A percentile compares a stretch with the other conserved stretches of the same genome.
phyloP scores from a whole-genome alignment of 2,113 vertebrate genomes.

The Hystrix brachyura region DNA sequence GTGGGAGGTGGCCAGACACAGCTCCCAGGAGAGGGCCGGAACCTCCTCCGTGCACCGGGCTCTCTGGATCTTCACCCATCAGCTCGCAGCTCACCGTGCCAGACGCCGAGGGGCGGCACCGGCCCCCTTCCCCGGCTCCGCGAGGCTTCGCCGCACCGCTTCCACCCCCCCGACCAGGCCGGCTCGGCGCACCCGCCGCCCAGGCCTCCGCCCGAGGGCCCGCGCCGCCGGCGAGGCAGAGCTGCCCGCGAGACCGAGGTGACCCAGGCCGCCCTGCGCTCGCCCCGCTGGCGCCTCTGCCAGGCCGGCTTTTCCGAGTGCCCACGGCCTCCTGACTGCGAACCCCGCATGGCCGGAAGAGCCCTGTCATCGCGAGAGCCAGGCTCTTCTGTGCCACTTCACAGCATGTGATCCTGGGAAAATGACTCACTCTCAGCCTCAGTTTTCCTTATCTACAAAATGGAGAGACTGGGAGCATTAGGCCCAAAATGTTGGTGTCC shows the following conservation, averaged over 20 bases:
- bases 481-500: neutral
- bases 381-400: conserved; percentile 14
- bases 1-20: conserved; percentile 55
- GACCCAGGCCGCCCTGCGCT: neutral
- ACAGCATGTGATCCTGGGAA: neutral
- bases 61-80: conserved; percentile 70
- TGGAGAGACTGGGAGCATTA: conserved; percentile 12
- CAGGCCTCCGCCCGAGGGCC: neutral
- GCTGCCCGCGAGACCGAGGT: neutral
- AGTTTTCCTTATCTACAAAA: conserved; percentile 59
- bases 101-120: conserved; percentile 35
- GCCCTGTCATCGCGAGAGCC: neutral
- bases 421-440: conserved; percentile 9
- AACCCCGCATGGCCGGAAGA: neutral
- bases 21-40: conserved; percentile 62
- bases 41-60: conserved; percentile 55
- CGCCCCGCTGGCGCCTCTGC: too few species aligned
- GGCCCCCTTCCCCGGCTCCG: conserved; percentile 8
- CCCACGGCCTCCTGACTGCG: neutral
- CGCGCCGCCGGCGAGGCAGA: neutral
- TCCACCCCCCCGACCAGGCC: neutral
- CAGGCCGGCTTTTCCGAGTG: neutral
- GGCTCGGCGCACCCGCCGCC: too few species aligned
- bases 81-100: conserved; percentile 40
- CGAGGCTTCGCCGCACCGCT: neutral